Evolutionary conservation across 2,113 vertebrate genomes (phyloP), one percentile per base, ranked within the genome.

Genomic region (Hymenochirus boettgeri): DNA sequence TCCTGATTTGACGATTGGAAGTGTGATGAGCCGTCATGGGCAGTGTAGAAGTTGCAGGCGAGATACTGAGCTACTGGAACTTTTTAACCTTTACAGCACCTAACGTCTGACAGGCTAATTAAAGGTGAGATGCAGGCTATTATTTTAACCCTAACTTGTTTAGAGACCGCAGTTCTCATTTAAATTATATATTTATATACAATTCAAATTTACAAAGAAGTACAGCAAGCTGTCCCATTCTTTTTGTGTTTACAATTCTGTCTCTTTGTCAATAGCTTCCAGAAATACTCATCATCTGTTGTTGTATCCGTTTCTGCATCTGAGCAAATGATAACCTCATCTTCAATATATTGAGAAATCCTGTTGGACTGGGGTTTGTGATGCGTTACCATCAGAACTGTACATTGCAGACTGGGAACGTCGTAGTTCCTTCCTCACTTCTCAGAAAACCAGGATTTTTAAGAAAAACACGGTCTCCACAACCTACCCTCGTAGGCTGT

Each of bases 281-380:
- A 97, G 76, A 73, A 97, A 72, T 98, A 98, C 57, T 98, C 95
- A 26, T 97, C 94, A 56, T 97, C 95, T 0, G 94, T 97, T 18
- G 94, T 98, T 0, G 94, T 93, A 48, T 94, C 92, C 0, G 91
- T 90, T 76, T 85, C 85, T 0, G 86, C 88, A 27, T 97, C 94
- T 0, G 94, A 92, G 62, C 85, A 90, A 33, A 76, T 73, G 1
- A 73, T 33, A 77, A 62, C 45, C 58, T 86, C 69, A 47, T 85
- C 73, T 73, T 45, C 54, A 11, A 75, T 78, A 82, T 65, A 69
- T 88, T 75, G 72, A 75, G 61, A 4, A 23, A 62, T 5, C 78
- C 73, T 29, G 29, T 79, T 18, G 87, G 81, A 8, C 82, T 82
- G 79, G 82, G 37, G 65, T 77, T 35, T 85, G 78, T 29, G 80